phyloP scores from a whole-genome alignment of 2,888 invertebrate genomes.

The Pogonocherus hispidulus region DNA sequence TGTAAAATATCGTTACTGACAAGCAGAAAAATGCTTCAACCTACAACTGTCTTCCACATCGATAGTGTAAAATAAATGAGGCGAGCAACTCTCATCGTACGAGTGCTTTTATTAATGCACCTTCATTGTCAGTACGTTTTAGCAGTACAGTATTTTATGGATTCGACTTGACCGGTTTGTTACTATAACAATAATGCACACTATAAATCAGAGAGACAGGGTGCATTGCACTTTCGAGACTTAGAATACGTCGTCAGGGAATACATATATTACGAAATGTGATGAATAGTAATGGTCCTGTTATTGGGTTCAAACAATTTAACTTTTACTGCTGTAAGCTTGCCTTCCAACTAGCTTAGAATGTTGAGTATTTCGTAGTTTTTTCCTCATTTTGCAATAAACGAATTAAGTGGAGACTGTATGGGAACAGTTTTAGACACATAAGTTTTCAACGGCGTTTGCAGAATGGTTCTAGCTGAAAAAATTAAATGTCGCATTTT shows the following conservation, averaged over 20 bases:
- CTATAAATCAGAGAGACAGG: constrained; percentile 11
- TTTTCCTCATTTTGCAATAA: no score
- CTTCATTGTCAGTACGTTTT: constrained; percentile 5
- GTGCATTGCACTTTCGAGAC: background rate
- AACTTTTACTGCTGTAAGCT: background rate
- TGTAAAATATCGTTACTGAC: no score
- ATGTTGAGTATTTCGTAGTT: no score
- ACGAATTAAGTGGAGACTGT: no score
- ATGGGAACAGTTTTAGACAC: no score
- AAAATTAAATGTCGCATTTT: no score
- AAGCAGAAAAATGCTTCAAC: background rate
- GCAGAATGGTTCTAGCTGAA: no score
- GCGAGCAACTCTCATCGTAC: background rate
- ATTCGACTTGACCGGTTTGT: background rate
- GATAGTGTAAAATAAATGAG: constrained; percentile 6
- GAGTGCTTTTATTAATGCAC: constrained; percentile 1
- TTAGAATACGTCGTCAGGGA: background rate
- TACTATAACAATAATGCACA: background rate
- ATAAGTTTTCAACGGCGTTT: no score
- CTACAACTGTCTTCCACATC: background rate
- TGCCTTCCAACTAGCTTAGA: no score
- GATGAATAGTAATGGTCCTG: background rate
- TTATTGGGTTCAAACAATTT: background rate
- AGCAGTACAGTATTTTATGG: constrained; percentile 12
- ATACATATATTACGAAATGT: background rate